These are phyloP conservation scores for Antigone vipio DNA, from an alignment of 2,113 vertebrate species.

Conservation along the genomic window DNA sequence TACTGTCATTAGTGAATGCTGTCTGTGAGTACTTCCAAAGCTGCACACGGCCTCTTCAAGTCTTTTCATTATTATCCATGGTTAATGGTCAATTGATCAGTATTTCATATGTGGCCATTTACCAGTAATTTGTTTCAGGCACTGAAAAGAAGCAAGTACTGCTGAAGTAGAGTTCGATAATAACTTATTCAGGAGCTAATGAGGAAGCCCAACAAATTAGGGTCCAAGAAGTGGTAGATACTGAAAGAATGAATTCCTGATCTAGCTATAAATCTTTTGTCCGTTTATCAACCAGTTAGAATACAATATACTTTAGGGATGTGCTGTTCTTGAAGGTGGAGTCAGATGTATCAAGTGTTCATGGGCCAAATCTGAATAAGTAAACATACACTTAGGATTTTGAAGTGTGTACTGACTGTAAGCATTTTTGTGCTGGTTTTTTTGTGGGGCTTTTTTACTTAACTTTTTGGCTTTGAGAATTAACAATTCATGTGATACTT, in stretches of 20 bases:
- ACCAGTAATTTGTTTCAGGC: neutral
- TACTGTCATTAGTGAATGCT: neutral
- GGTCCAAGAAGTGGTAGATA: neutral
- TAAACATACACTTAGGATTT: neutral
- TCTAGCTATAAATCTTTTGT: neutral
- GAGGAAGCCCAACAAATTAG: neutral
- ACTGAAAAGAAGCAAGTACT: neutral
- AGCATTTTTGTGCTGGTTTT: neutral
- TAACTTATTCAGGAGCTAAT: neutral
- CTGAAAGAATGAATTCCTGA: neutral
- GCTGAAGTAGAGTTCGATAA: neutral
- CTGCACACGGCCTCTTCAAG: neutral
- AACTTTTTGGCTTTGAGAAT: neutral
- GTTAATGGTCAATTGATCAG: conserved; percentile 5
- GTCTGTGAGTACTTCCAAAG: neutral
- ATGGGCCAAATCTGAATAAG: neutral
- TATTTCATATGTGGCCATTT: neutral
- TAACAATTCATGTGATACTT: neutral
- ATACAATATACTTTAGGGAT: neutral
- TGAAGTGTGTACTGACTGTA: neutral
- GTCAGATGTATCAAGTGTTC: neutral
- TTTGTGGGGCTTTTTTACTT: too few relatives aligned
- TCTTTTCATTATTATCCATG: neutral
- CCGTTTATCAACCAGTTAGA: neutral
- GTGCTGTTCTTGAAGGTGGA: neutral